Evolutionary conservation across 2,888 invertebrate genomes (phyloP).

Genomic region (Dasysyrphus tricinctus): DNA sequence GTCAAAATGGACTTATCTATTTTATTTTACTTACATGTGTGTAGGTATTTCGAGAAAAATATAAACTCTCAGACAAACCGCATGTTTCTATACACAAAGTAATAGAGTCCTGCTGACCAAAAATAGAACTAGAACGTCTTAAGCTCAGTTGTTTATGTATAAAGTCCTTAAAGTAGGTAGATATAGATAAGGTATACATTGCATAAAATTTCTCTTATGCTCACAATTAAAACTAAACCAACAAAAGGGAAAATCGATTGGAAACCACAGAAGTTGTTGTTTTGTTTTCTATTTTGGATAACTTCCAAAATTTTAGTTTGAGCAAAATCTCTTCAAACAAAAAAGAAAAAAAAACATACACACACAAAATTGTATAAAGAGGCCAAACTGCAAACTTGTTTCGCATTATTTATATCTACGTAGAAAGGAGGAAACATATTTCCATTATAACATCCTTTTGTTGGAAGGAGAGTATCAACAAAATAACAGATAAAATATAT

Average conservation of each 20-base stretch:
- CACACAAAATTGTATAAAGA: neutral
- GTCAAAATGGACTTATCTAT: too few species aligned
- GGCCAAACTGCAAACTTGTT: conserved; percentile 40
- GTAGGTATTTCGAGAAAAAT: too few species aligned
- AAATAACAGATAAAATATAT: conserved; percentile 12
- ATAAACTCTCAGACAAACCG: too few species aligned
- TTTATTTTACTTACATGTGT: too few species aligned
- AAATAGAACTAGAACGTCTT: too few species aligned
- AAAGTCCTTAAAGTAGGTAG: neutral
- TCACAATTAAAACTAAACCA: conserved; percentile 47
- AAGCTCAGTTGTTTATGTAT: too few species aligned
- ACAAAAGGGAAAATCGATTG: conserved; percentile 45
- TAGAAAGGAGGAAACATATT: conserved; percentile 22
- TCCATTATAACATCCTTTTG: conserved; percentile 26
- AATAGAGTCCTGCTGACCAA: too few species aligned
- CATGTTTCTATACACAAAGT: too few species aligned
- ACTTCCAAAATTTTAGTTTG: conserved; percentile 42
- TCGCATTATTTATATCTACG: conserved; percentile 32
- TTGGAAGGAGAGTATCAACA: conserved; percentile 25
- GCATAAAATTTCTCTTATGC: conserved; percentile 11
- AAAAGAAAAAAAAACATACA: neutral
- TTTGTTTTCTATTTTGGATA: conserved; percentile 46
- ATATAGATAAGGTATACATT: neutral
- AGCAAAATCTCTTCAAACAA: neutral
- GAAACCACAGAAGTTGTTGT: conserved; percentile 44